A percentile compares a stretch with the other conserved stretches of the same genome.
Evolutionary conservation across 2,113 vertebrate genomes (phyloP).

Genomic region (Pipra filicauda): DNA sequence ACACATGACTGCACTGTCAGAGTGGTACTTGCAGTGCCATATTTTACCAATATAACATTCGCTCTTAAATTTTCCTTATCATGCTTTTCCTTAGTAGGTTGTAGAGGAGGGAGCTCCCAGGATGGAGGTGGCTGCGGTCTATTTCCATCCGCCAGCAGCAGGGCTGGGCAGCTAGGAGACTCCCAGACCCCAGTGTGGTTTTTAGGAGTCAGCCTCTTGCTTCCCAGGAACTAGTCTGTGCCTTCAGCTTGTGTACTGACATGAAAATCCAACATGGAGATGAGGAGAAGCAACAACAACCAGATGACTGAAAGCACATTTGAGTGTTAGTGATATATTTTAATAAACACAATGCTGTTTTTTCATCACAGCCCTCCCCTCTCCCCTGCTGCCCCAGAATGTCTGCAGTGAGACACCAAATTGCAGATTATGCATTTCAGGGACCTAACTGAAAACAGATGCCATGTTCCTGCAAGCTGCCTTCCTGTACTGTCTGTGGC

Average conservation of each 20-base stretch:
- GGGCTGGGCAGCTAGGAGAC: background rate
- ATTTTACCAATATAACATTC: background rate
- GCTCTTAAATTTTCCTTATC: background rate
- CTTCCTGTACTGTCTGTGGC: fast-evolving
- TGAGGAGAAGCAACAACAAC: background rate
- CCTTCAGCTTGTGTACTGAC: background rate
- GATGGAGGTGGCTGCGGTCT: background rate
- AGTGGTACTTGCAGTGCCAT: background rate
- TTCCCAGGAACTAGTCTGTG: background rate
- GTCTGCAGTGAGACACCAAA: background rate
- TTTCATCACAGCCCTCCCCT: background rate
- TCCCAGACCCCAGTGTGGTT: fast-evolving
- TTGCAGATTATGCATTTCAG: background rate
- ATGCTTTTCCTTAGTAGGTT: background rate
- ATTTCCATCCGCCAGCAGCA: background rate
- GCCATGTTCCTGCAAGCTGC: fast-evolving
- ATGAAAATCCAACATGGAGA: background rate
- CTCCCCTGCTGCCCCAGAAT: background rate
- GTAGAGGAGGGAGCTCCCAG: background rate
- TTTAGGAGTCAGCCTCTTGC: background rate
- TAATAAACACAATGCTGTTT: background rate
- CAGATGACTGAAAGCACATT: fast-evolving
- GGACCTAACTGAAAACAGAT: background rate
- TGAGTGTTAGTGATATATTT: background rate
- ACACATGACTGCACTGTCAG: fast-evolving